These are phyloP conservation scores for Dolichallabes microphthalmus DNA, from an alignment of 2,113 vertebrate species.

Conservation along the genomic window DNA sequence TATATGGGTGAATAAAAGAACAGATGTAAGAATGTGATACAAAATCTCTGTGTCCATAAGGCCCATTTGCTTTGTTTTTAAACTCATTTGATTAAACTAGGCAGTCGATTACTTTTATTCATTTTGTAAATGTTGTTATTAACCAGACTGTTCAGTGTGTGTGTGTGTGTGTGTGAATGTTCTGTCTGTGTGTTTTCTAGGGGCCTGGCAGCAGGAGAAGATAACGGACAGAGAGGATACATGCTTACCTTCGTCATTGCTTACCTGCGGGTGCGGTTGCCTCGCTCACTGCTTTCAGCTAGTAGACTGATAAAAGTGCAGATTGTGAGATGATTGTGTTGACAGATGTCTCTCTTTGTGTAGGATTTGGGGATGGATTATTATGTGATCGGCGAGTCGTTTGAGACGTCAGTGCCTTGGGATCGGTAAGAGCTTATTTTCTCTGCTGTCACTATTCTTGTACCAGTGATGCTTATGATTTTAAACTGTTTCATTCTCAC, in stretches of 20 bases:
- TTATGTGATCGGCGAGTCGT: constrained; percentile 93
- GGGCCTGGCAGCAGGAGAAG: constrained; percentile 97
- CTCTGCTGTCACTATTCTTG: neutral
- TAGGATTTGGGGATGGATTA: constrained; percentile 97
- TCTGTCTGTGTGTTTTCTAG: constrained; percentile 65
- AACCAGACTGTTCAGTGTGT: neutral
- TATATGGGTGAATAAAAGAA: neutral
- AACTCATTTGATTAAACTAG: neutral
- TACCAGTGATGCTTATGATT: neutral
- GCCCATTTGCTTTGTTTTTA: neutral
- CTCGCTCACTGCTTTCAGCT: neutral
- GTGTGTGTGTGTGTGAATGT: constrained; percentile 39
- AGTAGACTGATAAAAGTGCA: neutral
- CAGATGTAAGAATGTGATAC: neutral
- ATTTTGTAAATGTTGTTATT: neutral
- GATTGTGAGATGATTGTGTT: neutral
- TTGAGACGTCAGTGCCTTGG: constrained; percentile 98
- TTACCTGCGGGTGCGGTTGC: constrained; percentile 89
- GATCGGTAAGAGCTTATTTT: constrained; percentile 83
- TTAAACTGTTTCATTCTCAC: neutral
- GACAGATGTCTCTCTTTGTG: neutral
- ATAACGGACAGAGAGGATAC: constrained; percentile 98
- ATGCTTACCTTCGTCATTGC: constrained; percentile 98
- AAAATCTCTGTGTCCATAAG: neutral
- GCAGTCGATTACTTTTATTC: neutral